Conservation (phyloP, 1,140 invertebrate species). For the Penaeus chinensis region DNA sequence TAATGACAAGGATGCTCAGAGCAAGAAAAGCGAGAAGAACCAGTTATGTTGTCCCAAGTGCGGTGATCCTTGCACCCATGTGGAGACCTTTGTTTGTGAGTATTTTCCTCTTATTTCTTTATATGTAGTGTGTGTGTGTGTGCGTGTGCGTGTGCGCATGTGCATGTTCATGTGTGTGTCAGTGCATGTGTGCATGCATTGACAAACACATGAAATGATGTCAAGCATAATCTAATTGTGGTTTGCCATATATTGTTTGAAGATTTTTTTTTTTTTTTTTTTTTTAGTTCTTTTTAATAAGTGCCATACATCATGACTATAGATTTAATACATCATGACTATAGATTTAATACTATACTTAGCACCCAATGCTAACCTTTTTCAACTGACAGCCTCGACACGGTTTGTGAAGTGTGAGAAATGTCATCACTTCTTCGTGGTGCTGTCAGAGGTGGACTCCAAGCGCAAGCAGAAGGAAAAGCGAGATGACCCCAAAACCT, state of each 20-base stretch:
- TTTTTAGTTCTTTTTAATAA: too few species aligned
- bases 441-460: constrained; percentile 88
- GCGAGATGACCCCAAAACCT: constrained; percentile 37
- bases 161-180: too few species aligned
- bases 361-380: neutral
- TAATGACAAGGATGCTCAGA: constrained; percentile 46
- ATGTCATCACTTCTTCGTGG: constrained; percentile 98
- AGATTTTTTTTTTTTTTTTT: too few species aligned
- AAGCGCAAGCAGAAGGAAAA: constrained; percentile 66
- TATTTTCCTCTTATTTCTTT: constrained; percentile 59
- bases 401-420: constrained; percentile 98
- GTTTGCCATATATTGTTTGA: too few species aligned
- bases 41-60: constrained; percentile 85
- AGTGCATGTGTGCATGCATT: too few species aligned
- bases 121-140: too few species aligned
- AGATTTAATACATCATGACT: too few species aligned
- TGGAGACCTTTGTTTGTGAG: constrained; percentile 95
- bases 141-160: too few species aligned
- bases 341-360: too few species aligned
- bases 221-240: too few species aligned
- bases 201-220: too few species aligned
- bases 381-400: constrained; percentile 65
- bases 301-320: too few species aligned
- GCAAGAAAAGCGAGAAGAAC: constrained; percentile 36
- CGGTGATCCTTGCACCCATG: constrained; percentile 94